Base-by-base conservation (phyloP, 2,888 invertebrate species). In the Mactromeris polynyma region DNA sequence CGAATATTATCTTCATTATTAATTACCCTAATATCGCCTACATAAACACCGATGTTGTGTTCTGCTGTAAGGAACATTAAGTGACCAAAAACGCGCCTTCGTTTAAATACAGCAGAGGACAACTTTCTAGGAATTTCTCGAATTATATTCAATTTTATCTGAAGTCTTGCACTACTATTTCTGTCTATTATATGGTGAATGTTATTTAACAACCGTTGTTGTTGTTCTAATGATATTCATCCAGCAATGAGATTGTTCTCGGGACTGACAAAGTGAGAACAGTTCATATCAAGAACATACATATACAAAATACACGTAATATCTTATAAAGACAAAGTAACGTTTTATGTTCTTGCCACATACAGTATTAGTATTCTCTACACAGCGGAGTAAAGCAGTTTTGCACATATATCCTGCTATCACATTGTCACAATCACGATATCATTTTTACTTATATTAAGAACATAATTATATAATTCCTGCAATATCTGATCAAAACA, bases 211-310 rank as follows among this genome's bases (percentile, higher is more conserved):
- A 80, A 46, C 17, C 31, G n/a, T 21, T 36, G 6, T 80, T 80
- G n/a, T 6, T 26, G 17, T 46, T 42, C n/a, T 42, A 4, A 0
- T 26, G 46, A 46, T 42, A 80, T 46, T n/a, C 42, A 6, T 31
- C 80, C 80, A 26, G 11, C n/a, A 46, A 80, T 80, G 2, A 80
- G 26, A 33, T 80, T 80, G 80, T 80, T 80, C 38, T 26, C 80
- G 26, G 80, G 80, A 46, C 26, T 46, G 31, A 80, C 26, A 46
- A 80, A 80, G 14, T 80, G 80, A n/a, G 80, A 46, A 80, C 80
- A 80, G n/a, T 46, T 80, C 31, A 14, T 26, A n/a, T n/a, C n/a
- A n/a, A n/a, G n/a, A n/a, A n/a, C n/a, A n/a, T n/a, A n/a, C n/a
- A n/a, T n/a, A n/a, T n/a, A n/a, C n/a, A n/a, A n/a, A n/a, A n/a